Conservation (phyloP, 2,797 vertebrate genomes). For the Jordanella pulchra region DNA sequence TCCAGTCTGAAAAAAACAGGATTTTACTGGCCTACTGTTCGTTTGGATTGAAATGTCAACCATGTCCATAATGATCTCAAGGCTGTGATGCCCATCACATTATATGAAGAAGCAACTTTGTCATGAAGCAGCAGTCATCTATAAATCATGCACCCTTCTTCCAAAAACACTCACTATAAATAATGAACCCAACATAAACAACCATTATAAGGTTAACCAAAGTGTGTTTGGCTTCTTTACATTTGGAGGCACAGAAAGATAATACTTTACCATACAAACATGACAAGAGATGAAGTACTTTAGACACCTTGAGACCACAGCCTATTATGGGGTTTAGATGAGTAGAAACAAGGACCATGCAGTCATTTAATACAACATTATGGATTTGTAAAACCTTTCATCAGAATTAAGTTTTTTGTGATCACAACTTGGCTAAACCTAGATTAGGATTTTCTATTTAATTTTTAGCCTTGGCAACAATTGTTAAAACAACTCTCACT, state of each 20-base stretch:
- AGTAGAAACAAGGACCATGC: slow-evolving; percentile 21
- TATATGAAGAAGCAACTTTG: neutral
- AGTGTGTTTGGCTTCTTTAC: neutral
- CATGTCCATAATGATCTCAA: too few relatives aligned
- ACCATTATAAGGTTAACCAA: neutral
- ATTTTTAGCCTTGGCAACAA: neutral
- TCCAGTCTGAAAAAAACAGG: too few relatives aligned
- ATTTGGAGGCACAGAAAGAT: neutral
- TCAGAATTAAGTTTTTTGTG: slow-evolving; percentile 30
- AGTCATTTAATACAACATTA: slow-evolving; percentile 16
- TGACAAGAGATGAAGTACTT: neutral
- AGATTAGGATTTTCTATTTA: slow-evolving; percentile 22
- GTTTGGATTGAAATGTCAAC: too few relatives aligned
- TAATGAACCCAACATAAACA: neutral
- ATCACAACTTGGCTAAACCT: slow-evolving; percentile 37
- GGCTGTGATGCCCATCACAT: neutral
- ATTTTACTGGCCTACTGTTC: too few relatives aligned
- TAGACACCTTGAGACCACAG: too few relatives aligned
- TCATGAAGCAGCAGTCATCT: neutral
- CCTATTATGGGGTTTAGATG: neutral
- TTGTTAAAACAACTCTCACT: neutral
- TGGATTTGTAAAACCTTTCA: slow-evolving; percentile 22
- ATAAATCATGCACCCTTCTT: neutral
- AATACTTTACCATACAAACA: neutral
- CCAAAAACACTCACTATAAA: neutral